These are phyloP conservation scores for Trisateles emortualis DNA, from an alignment of 2,888 invertebrate species.

Conservation along the genomic window DNA sequence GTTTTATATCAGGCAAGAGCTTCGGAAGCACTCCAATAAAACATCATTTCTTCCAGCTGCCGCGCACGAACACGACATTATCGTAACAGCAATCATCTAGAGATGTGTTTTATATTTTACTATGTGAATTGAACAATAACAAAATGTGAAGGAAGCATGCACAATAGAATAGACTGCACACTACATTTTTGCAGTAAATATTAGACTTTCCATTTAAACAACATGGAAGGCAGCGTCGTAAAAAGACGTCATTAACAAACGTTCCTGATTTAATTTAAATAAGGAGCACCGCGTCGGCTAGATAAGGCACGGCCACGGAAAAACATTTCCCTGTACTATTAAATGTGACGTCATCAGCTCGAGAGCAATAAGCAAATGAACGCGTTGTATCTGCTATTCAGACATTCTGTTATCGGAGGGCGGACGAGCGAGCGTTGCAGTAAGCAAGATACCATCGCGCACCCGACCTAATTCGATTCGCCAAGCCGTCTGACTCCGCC, in stretches of 20 bases:
- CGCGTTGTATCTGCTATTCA: constrained; percentile 67
- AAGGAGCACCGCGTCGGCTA: constrained; percentile 46
- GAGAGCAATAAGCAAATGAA: constrained; percentile 79
- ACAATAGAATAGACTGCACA: constrained; percentile 7
- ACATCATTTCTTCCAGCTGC: constrained; percentile 52
- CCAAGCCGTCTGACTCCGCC: constrained; percentile 54
- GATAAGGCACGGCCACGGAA: constrained; percentile 74
- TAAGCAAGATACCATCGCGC: constrained; percentile 72
- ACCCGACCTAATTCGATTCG: constrained; percentile 81
- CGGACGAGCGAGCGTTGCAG: constrained; percentile 64
- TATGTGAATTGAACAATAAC: constrained; percentile 31
- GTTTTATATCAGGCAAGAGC: constrained; percentile 53
- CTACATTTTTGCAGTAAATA: constrained; percentile 12
- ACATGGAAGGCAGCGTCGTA: constrained; percentile 22
- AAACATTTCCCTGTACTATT: constrained; percentile 68
- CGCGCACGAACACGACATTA: constrained; percentile 49
- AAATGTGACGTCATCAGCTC: constrained; percentile 67
- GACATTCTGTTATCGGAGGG: constrained; percentile 69
- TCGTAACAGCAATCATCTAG: constrained; percentile 50
- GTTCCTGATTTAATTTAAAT: constrained; percentile 61
- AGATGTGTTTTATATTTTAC: constrained; percentile 40
- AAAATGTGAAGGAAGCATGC: constrained; percentile 16
- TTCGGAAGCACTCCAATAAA: constrained; percentile 60
- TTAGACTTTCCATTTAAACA: constrained; percentile 28
- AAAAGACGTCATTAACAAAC: constrained; percentile 53